Base-by-base conservation (phyloP, 1,140 invertebrate species). In the Antheraea mylitta region DNA sequence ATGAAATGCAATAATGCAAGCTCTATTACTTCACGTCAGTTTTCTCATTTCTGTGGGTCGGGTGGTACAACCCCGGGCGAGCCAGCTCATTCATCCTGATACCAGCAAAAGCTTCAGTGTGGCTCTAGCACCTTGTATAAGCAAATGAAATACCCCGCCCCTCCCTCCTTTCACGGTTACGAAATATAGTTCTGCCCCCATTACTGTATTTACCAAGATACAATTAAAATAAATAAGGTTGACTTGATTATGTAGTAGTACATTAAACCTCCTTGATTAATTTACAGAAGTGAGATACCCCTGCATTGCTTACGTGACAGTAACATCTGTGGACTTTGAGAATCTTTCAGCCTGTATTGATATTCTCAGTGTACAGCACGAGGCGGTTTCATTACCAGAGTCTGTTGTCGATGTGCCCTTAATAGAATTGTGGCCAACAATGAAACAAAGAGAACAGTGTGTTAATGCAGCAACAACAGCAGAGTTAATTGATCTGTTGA, bases 321-420 rank as follows among this genome's bases (percentile, higher is more conserved):
- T 92, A 0, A 87, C 80, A 58, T 86, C 86, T 3, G 88, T 92
- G 8, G 87, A 91, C 65, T 92, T 89, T 81, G 89, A 90, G 58
- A 77, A 80, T 8, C 66, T 92, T 13, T 78, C 86, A 7, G 88
- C 89, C 0, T 80, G 76, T 69, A 79, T 90, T 0, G 89, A 91
- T 16, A 81, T 92, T 0, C 70, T 89, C 2, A 89, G 85, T 72
- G 90, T 92, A 0, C 90, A 91, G 68, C 89, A 91, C 71, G 88
- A 90, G 66, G 69, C 81, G 1, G 83, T 92, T 0, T 78, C 83
- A 0, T 65, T 92, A 48, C 89, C 90, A 0, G 87, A 90, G 53
- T 68, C 72, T 0, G 82, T 92, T 10, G 63, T 80, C 0, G 87
- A 90, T 72, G 82, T 92, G 0, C 90, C 89, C 0, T 63, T 92